Evolutionary conservation across 2,113 vertebrate genomes (phyloP).

Genomic region (Sclerurus mexicanus): DNA sequence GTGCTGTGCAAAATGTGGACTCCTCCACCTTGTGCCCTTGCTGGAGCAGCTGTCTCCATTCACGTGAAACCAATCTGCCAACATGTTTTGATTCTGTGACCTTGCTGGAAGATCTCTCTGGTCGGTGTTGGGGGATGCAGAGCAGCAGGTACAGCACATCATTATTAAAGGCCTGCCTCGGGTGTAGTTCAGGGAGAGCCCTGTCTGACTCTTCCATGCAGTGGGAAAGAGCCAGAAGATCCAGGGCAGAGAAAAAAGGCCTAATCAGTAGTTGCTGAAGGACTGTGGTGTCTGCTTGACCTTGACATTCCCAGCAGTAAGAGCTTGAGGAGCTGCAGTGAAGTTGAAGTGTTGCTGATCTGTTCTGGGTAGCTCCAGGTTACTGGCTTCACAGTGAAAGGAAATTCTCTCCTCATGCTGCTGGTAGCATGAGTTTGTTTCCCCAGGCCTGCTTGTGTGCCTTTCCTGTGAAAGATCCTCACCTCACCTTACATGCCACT

Average conservation of each 20-base stretch:
- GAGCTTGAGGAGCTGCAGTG: not conserved
- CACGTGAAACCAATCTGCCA: not conserved
- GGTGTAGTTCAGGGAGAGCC: not conserved
- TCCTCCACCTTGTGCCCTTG: not conserved
- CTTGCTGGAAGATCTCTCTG: not conserved
- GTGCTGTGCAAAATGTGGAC: accelerated
- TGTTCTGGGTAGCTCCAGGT: not conserved
- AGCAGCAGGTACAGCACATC: not conserved
- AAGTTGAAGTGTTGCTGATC: not conserved
- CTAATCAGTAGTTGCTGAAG: not conserved
- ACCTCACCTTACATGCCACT: not conserved
- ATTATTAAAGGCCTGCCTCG: not conserved
- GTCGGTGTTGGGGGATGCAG: not conserved
- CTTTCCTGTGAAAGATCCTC: not conserved
- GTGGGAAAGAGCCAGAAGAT: not conserved
- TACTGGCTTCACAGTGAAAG: not conserved
- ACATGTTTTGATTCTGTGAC: not conserved
- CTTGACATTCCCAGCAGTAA: not conserved
- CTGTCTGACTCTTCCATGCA: not conserved
- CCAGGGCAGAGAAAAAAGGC: not conserved
- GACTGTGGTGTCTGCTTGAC: not conserved
- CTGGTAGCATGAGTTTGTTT: not conserved
- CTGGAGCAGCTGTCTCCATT: not conserved
- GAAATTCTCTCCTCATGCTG: not conserved
- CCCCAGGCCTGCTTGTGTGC: not conserved